These are phyloP conservation scores for Microplitis deprimator DNA, from an alignment of 2,888 invertebrate species.

Conservation along the genomic window DNA sequence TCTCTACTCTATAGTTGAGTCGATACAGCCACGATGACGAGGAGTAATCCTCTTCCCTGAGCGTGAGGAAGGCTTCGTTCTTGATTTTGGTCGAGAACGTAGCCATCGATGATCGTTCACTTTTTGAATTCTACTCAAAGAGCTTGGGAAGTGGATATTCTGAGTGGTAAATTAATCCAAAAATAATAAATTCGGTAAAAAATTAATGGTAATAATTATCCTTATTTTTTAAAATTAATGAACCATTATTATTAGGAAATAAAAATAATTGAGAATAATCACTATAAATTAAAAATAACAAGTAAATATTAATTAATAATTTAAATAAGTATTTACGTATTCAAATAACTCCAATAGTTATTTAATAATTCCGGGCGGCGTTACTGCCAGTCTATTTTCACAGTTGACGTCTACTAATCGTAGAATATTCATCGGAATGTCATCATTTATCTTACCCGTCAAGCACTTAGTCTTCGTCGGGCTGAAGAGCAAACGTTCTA, in stretches of 20 bases:
- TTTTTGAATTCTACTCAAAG: conserved; percentile 52
- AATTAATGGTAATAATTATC: no score
- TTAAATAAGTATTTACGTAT: neutral
- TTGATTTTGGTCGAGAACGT: conserved; percentile 46
- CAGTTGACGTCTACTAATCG: conserved; percentile 39
- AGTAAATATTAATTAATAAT: no score
- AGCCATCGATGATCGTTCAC: conserved; percentile 69
- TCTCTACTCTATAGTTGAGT: conserved; percentile 73
- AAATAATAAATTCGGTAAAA: neutral
- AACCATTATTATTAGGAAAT: no score
- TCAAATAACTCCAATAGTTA: neutral
- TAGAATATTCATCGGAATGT: conserved; percentile 42
- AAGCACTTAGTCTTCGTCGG: conserved; percentile 20
- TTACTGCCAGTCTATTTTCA: conserved; percentile 24
- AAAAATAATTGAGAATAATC: no score
- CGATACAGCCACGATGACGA: conserved; percentile 76
- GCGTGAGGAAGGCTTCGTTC: conserved; percentile 60
- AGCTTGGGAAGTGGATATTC: conserved; percentile 61
- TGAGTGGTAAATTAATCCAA: conserved; percentile 58
- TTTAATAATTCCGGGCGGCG: neutral
- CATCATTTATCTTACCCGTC: conserved; percentile 35
- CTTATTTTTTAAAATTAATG: no score
- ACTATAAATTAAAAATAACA: no score
- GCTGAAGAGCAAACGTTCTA: neutral
- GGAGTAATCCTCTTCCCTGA: conserved; percentile 72